Percentiles rank a stretch among this genome's conserved stretches.
Evolutionary conservation across 1,140 invertebrate genomes (phyloP).

Genomic region (Samia ricini): DNA sequence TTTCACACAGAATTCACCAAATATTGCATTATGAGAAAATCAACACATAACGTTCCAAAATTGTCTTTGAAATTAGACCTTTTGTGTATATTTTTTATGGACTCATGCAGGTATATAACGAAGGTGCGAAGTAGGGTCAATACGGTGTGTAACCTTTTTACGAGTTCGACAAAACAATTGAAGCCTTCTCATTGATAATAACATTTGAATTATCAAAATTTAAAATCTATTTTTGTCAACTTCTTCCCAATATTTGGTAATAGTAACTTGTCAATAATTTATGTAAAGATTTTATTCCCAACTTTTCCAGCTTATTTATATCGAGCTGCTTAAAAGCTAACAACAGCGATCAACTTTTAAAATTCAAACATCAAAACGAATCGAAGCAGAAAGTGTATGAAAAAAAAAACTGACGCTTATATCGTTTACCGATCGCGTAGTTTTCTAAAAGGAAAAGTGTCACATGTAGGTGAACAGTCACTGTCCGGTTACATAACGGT

Average conservation of each 20-base stretch:
- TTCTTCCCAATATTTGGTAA: too few relatives aligned
- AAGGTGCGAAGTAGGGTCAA: too few relatives aligned
- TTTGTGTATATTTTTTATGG: neutral
- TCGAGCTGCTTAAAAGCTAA: too few relatives aligned
- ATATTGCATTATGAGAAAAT: neutral
- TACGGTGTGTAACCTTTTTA: too few relatives aligned
- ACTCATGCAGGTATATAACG: neutral
- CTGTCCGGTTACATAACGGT: neutral
- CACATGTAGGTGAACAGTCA: constrained; percentile 1
- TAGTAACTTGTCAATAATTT: too few relatives aligned
- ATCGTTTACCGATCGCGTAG: neutral
- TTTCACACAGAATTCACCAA: constrained; percentile 3
- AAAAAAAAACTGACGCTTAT: neutral
- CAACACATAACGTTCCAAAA: neutral
- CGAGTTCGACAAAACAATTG: too few relatives aligned
- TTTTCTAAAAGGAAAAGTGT: neutral
- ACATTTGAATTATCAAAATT: too few relatives aligned
- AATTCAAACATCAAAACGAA: neutral
- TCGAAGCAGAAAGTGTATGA: neutral
- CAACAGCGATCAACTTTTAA: too few relatives aligned
- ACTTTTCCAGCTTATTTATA: too few relatives aligned
- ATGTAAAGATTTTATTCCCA: too few relatives aligned
- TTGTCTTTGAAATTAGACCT: neutral
- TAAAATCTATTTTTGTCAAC: too few relatives aligned
- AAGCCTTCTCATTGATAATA: too few relatives aligned